Evolutionary conservation across 1,140 invertebrate species (phyloP).

Genomic region (Polypedilum vanderplanki): DNA sequence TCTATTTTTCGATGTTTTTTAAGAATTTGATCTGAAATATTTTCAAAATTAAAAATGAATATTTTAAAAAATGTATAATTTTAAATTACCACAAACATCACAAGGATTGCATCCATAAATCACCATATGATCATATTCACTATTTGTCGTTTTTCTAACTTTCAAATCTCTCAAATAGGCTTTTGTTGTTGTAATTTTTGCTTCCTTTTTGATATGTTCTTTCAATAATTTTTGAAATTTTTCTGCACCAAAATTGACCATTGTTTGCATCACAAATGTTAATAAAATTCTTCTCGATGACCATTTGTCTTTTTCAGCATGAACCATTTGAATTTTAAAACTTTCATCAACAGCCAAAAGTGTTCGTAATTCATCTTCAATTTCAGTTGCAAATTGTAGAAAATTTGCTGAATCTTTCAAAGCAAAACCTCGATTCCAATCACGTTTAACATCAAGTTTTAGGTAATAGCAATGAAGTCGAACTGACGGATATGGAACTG

Average conservation of each 20-base stretch:
- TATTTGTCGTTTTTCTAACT: background rate
- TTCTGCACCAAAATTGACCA: background rate
- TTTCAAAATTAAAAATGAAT: background rate
- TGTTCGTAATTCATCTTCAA: background rate
- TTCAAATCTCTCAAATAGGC: background rate
- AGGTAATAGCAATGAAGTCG: background rate
- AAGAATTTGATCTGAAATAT: background rate
- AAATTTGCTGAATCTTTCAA: background rate
- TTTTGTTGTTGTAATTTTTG: background rate
- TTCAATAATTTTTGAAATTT: background rate
- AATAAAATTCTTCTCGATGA: background rate
- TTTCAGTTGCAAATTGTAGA: background rate
- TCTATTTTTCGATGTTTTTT: background rate
- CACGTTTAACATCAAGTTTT: background rate
- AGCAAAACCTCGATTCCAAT: background rate
- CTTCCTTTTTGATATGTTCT: background rate
- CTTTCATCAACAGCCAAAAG: background rate
- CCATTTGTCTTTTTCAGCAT: background rate
- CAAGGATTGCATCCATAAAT: background rate
- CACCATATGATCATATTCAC: background rate
- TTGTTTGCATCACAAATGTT: background rate
- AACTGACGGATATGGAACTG: background rate
- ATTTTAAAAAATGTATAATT: background rate
- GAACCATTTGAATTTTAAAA: background rate
- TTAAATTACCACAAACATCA: background rate